Percentiles rank a stretch among this genome's conserved stretches.
phyloP scores from a whole-genome alignment of 2,113 vertebrate species.

The Ameiurus melas region DNA sequence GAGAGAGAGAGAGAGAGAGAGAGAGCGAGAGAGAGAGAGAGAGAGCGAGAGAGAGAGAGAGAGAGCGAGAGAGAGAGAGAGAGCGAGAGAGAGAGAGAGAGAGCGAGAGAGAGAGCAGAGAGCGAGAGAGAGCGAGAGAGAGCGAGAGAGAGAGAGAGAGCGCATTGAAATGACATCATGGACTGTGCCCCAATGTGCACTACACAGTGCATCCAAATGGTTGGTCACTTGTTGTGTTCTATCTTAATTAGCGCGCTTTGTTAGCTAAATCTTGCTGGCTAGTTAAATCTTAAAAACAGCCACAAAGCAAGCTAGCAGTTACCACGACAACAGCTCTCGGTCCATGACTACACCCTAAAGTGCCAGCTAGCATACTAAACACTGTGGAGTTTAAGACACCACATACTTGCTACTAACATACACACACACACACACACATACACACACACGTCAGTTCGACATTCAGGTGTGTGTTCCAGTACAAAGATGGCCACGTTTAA shows the following conservation, averaged over 20 bases:
- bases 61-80: too few species aligned
- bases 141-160: too few species aligned
- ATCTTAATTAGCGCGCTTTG: slow-evolving; percentile 22
- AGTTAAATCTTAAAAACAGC: not conserved
- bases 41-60: too few species aligned
- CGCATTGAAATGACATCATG: not conserved
- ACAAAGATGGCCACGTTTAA: not conserved
- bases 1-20: too few species aligned
- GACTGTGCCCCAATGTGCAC: not conserved
- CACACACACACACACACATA: not conserved
- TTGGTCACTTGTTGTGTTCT: not conserved
- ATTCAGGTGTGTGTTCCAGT: not conserved
- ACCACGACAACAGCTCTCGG: not conserved
- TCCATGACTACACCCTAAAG: not conserved
- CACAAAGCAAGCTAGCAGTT: not conserved
- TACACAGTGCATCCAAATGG: not conserved
- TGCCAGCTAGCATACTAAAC: not conserved
- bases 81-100: too few species aligned
- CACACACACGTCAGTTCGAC: not conserved
- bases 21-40: too few species aligned
- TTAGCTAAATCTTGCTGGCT: not conserved
- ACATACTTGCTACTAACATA: not conserved
- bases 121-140: too few species aligned
- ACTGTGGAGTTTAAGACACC: not conserved
- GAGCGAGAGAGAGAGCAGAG: too few species aligned